Percentiles rank a stretch among this genome's conserved stretches.
These are phyloP conservation scores for Eurystomus gularis DNA, from an alignment of 2,113 vertebrate species.

Conservation along the genomic window DNA sequence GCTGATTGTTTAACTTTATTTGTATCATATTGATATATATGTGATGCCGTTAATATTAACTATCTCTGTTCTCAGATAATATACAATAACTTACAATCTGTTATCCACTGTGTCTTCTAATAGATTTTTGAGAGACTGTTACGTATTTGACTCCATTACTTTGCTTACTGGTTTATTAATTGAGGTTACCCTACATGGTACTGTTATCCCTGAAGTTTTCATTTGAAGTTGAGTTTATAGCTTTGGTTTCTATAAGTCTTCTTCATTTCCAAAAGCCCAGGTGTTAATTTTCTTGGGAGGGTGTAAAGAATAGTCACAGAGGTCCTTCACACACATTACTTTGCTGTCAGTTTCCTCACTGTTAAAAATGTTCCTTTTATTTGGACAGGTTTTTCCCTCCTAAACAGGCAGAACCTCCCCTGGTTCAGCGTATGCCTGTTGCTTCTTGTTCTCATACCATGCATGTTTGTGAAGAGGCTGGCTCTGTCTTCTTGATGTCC, in stretches of 20 bases:
- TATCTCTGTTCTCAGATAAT: background rate
- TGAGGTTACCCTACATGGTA: background rate
- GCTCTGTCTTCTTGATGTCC: background rate
- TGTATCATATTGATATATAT: background rate
- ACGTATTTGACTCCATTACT: background rate
- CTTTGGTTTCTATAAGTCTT: background rate
- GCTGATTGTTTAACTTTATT: background rate
- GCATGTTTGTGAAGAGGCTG: background rate
- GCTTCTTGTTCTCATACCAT: background rate
- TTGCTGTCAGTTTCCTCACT: background rate
- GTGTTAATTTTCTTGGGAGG: background rate
- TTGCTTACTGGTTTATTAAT: background rate
- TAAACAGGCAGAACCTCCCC: background rate
- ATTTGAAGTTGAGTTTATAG: background rate
- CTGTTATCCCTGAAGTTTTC: background rate
- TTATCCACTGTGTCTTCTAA: background rate
- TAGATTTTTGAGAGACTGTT: background rate
- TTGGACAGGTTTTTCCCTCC: background rate
- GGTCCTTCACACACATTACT: background rate
- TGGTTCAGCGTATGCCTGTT: background rate
- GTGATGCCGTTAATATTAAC: background rate
- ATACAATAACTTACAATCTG: background rate
- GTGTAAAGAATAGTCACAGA: background rate
- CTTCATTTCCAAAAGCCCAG: background rate
- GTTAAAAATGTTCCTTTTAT: background rate